Conservation (phyloP, 2,113 vertebrate genomes). For the Planiliza haematocheilus region DNA sequence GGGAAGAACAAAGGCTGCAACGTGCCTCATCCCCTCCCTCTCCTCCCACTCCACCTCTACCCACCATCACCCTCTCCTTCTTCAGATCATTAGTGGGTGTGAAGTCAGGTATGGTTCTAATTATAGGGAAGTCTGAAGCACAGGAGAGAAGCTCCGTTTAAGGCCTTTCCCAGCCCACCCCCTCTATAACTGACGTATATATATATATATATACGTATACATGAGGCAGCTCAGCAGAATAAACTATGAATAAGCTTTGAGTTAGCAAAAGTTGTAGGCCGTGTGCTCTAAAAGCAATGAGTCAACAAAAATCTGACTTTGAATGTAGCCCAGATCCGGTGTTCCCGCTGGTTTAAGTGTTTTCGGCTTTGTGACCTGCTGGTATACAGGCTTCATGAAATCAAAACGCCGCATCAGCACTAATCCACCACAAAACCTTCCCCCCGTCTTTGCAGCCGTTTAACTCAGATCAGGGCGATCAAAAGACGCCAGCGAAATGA, state of each 20-base stretch:
- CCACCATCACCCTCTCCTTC: slow-evolving; percentile 54
- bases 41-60: slow-evolving; percentile 30
- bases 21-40: slow-evolving; percentile 60
- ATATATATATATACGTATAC: background rate
- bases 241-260: slow-evolving; percentile 39
- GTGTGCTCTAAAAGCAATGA: slow-evolving; percentile 55
- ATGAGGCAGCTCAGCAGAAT: slow-evolving; percentile 28
- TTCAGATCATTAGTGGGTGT: slow-evolving; percentile 73
- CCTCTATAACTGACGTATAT: slow-evolving; percentile 24
- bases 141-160: slow-evolving; percentile 37
- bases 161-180: slow-evolving; percentile 31
- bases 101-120: slow-evolving; percentile 79
- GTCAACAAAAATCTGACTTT: slow-evolving; percentile 64
- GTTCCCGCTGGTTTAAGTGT: slow-evolving; percentile 64
- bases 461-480: slow-evolving; percentile 24
- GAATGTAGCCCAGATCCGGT: slow-evolving; percentile 31
- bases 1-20: slow-evolving; percentile 74
- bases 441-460: slow-evolving; percentile 31
- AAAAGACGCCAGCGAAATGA: slow-evolving; percentile 27
- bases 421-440: slow-evolving; percentile 7
- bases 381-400: slow-evolving; percentile 57
- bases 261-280: slow-evolving; percentile 45
- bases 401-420: slow-evolving; percentile 57
- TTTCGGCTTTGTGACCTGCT: slow-evolving; percentile 56
- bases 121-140: slow-evolving; percentile 69